Base-by-base conservation (phyloP, 2,888 invertebrate species). In the Cryptocephalus moraei region DNA sequence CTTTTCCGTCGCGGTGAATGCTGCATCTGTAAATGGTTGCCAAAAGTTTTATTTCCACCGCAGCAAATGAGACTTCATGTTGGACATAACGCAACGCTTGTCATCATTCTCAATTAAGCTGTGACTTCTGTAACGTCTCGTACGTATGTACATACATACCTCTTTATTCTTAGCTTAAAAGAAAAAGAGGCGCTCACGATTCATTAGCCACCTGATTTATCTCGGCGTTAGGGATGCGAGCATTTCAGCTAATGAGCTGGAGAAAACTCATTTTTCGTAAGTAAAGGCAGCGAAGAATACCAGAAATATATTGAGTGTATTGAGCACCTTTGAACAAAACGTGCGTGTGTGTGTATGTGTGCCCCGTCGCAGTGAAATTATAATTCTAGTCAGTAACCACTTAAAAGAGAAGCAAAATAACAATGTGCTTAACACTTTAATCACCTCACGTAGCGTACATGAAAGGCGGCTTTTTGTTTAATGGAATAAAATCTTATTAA, bases 401-500 rank as follows among this genome's bases (percentile, higher is more conserved):
- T 50, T 47, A 50, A 51, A 54, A 52, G 51, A 49, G 45, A 49
- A 52, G 50, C 49, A 44, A 49, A 52, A 47, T 49, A 51, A 54
- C 51, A 52, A 51, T 39, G 49, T 50, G 52, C 49, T 52, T 52
- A 49, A 54, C 54, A 54, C 54, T 45, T 54, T 54, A 54, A 39
- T 48, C 54, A 52, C 47, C 47, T 54, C 54, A 54, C 54, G 54
- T 54, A 43, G 22, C 8, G 11, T 22, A 52, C 52, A 48, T 54
- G 43, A 52, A 52, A 54, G 54, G 49, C 54, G 54, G 54, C 45
- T 22, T 47, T 42, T 49, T 48, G 22, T 22, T 22, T 50, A 49
- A 39, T 46, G 46, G 32, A 40, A 48, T 44, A 44, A 43, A 44
- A 41, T 47, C 48, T 47, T 46, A 51, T 51, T 53, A 48, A 51